Percentiles rank a stretch among this genome's conserved stretches.
These are phyloP conservation scores for Machaerirhynchus nigripectus DNA, from an alignment of 2,113 vertebrate species.

Conservation along the genomic window DNA sequence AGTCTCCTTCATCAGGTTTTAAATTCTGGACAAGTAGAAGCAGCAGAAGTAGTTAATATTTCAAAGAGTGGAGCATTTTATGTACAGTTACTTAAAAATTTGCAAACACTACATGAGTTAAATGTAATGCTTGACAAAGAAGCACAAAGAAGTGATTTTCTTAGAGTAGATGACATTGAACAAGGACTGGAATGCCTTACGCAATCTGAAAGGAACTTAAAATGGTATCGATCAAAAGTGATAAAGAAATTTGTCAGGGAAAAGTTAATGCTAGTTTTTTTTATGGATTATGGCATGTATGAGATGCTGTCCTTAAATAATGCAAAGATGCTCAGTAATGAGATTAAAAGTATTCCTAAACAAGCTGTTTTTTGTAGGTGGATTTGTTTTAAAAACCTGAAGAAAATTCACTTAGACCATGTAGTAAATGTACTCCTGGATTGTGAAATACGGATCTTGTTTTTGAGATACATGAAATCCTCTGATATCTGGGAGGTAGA, in stretches of 20 bases:
- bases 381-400: conserved; percentile 49
- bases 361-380: conserved; percentile 76
- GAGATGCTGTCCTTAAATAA: conserved; percentile 61
- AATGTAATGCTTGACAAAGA: conserved; percentile 48
- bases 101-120: conserved; percentile 43
- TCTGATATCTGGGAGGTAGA: conserved; percentile 75
- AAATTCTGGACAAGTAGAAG: conserved; percentile 66
- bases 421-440: conserved; percentile 46
- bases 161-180: conserved; percentile 56
- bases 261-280: conserved; percentile 64
- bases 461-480: conserved; percentile 62
- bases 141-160: background rate
- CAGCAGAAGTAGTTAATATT: conserved; percentile 66
- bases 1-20: conserved; percentile 10
- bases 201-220: conserved; percentile 52
- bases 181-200: conserved; percentile 75
- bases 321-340: conserved; percentile 13
- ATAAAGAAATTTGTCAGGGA: conserved; percentile 26
- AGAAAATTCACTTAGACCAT: background rate
- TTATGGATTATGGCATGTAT: conserved; percentile 73
- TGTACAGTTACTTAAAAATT: conserved; percentile 66
- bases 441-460: conserved; percentile 69
- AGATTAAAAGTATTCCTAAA: conserved; percentile 60
- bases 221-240: conserved; percentile 74
- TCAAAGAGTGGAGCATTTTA: conserved; percentile 69